These are phyloP conservation scores for Drosophila ezoana DNA, from an alignment of 2,888 invertebrate species.

Conservation along the genomic window DNA sequence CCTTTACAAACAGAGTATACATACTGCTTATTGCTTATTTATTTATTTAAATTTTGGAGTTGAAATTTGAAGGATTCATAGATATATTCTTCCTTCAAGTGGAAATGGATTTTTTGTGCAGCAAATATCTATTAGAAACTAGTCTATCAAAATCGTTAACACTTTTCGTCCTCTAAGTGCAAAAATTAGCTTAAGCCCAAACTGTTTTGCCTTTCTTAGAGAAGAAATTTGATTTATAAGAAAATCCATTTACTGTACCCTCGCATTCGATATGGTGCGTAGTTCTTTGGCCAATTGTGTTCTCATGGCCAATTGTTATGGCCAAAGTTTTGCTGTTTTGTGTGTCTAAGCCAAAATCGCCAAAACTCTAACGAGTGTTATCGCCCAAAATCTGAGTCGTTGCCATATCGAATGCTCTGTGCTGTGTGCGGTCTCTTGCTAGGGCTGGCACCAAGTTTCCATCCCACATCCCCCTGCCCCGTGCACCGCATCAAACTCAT, in stretches of 20 bases:
- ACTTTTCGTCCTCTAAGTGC: no score
- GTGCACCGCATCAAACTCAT: constrained; percentile 61
- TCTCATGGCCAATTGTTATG: constrained; percentile 71
- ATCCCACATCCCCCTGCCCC: background rate
- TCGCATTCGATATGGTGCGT: background rate
- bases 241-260: background rate
- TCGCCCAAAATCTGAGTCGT: constrained; percentile 63
- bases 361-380: constrained; percentile 71
- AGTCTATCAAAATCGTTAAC: no score
- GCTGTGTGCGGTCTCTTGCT: constrained; percentile 11
- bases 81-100: no score
- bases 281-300: constrained; percentile 44
- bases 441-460: constrained; percentile 23
- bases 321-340: constrained; percentile 49
- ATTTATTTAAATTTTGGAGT: no score
- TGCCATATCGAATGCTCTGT: constrained; percentile 24
- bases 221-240: constrained; percentile 8
- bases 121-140: no score
- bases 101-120: no score
- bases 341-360: constrained; percentile 52
- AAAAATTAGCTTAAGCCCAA: no score
- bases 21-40: no score
- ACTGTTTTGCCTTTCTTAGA: no score
- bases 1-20: no score
- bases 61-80: no score